phyloP scores from a whole-genome alignment of 2,888 invertebrate genomes.

The Chymomyza amoena region DNA sequence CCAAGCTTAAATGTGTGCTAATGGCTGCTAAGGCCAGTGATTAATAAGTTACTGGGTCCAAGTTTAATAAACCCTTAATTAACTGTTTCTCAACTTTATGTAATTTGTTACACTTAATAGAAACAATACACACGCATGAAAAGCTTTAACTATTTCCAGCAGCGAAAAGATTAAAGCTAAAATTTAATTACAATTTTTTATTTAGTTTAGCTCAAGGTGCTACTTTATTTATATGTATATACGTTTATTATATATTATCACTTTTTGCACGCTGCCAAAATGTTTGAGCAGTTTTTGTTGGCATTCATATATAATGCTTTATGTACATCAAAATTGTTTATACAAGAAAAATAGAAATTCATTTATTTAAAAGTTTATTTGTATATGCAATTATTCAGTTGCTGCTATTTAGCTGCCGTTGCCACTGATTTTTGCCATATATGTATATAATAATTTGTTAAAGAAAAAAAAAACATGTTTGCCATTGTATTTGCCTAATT shows the following conservation, averaged over 20 bases:
- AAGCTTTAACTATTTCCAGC: background rate
- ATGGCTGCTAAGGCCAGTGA: background rate
- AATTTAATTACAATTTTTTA: background rate
- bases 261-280: background rate
- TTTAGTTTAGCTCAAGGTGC: background rate
- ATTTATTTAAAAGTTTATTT: background rate
- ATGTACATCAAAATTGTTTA: background rate
- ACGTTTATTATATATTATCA: too few relatives aligned
- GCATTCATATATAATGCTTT: background rate
- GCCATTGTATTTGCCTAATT: background rate
- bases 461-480: background rate
- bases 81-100: background rate
- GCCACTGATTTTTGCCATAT: background rate
- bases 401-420: background rate
- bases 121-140: background rate
- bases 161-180: background rate
- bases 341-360: background rate
- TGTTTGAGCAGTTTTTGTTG: background rate
- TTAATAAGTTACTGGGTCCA: background rate
- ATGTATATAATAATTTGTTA: background rate
- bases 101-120: background rate
- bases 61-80: background rate
- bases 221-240: background rate
- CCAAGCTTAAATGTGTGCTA: background rate
- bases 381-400: background rate